Conservation (phyloP, 1,140 invertebrate genomes). For the Brachionus koreanus region DNA sequence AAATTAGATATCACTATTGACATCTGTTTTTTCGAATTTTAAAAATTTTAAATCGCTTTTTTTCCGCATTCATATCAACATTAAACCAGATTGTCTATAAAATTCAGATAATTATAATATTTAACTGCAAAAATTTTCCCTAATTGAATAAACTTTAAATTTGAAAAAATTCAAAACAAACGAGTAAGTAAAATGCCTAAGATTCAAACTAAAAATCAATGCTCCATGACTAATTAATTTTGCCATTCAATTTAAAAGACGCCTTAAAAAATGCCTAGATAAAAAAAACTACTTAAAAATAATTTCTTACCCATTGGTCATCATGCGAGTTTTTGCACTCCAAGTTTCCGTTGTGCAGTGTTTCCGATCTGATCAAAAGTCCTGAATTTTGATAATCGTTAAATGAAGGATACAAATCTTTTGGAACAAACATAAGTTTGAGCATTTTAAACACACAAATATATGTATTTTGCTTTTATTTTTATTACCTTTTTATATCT, state of each 20-base stretch:
- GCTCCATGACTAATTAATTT: conserved; percentile 2
- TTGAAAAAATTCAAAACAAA: no score
- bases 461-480: not conserved
- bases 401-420: conserved; percentile 21
- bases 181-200: not conserved
- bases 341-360: not conserved
- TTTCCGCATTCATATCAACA: no score
- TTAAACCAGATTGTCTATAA: no score
- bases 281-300: not conserved
- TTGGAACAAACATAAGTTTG: not conserved
- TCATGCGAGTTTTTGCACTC: not conserved
- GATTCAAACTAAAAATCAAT: not conserved
- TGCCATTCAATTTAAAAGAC: not conserved
- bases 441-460: not conserved
- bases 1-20: no score
- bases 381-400: conserved; percentile 6
- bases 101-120: no score
- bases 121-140: no score
- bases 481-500: not conserved
- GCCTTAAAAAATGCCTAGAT: not conserved
- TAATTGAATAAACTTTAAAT: no score
- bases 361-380: not conserved
- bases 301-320: not conserved
- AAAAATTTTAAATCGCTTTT: no score
- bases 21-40: no score